These are phyloP conservation scores for Sarcophilus harrisii DNA, from an alignment of 2,797 vertebrate species.

Conservation along the genomic window DNA sequence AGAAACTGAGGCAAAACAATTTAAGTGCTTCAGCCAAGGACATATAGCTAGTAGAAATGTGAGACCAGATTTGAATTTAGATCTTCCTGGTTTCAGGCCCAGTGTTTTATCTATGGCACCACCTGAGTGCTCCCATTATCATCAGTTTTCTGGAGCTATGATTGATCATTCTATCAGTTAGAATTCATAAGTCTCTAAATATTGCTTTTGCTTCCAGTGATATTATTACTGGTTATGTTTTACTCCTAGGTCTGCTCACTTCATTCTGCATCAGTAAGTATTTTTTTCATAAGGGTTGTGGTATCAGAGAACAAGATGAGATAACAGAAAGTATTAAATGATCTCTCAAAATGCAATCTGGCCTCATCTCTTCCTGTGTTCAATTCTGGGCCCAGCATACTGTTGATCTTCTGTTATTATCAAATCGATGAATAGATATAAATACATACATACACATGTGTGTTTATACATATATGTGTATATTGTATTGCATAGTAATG, in stretches of 20 bases:
- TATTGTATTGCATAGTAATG: too few relatives aligned
- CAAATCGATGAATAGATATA: background rate
- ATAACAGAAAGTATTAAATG: background rate
- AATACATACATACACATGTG: accelerated
- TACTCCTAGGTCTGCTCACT: background rate
- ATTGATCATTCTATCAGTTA: background rate
- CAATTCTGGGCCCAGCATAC: background rate
- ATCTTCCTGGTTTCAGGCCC: background rate
- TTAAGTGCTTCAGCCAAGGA: background rate
- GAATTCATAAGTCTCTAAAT: background rate
- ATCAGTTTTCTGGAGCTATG: background rate
- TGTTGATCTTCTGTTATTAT: background rate
- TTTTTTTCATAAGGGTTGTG: background rate
- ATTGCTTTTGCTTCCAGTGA: background rate
- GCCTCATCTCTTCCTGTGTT: background rate
- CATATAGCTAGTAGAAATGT: background rate
- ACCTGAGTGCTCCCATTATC: background rate
- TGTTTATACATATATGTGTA: background rate
- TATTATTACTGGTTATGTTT: background rate
- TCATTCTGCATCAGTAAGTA: background rate
- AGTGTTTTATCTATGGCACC: background rate
- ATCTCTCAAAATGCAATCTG: background rate
- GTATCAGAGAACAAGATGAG: background rate
- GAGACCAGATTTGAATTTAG: background rate
- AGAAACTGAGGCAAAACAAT: background rate